Percentiles rank a stretch among this genome's conserved stretches.
These are phyloP conservation scores for Orchesella flavescens DNA, from an alignment of 2,888 invertebrate species.

Conservation along the genomic window DNA sequence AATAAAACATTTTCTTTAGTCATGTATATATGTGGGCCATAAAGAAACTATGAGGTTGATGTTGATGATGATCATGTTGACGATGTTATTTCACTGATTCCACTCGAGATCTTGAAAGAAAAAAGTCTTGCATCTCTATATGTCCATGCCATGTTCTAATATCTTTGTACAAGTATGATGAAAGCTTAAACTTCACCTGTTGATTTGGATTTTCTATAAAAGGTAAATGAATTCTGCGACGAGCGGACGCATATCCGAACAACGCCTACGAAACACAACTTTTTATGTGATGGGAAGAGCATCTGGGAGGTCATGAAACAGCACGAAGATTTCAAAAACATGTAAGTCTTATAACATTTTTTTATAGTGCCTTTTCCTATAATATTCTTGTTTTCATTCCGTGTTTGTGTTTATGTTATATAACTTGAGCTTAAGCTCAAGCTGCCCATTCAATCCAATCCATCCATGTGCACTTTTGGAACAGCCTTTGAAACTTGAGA, in stretches of 20 bases:
- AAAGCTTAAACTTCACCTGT: constrained; percentile 62
- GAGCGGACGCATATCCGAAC: constrained; percentile 79
- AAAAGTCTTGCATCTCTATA: no score
- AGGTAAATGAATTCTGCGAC: constrained; percentile 80
- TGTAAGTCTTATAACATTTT: constrained; percentile 73
- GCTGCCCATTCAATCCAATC: neutral
- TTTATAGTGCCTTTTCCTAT: neutral
- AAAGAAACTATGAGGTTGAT: no score
- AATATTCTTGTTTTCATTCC: neutral
- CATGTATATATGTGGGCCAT: constrained; percentile 23
- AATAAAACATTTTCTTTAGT: constrained; percentile 20
- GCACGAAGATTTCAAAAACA: constrained; percentile 77
- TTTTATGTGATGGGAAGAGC: constrained; percentile 79
- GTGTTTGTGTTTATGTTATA: neutral
- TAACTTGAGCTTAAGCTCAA: no score
- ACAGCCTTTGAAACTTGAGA: constrained; percentile 13
- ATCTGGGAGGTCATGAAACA: constrained; percentile 78
- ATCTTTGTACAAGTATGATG: constrained; percentile 33
- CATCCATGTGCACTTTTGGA: constrained; percentile 5
- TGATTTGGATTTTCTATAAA: constrained; percentile 69
- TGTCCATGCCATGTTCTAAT: neutral
- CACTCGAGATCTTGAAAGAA: constrained; percentile 12
- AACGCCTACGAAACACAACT: constrained; percentile 81
- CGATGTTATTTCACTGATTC: constrained; percentile 9
- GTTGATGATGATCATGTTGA: no score